Base-by-base conservation (phyloP, 2,113 vertebrate genomes). In the Halcyon senegalensis region DNA sequence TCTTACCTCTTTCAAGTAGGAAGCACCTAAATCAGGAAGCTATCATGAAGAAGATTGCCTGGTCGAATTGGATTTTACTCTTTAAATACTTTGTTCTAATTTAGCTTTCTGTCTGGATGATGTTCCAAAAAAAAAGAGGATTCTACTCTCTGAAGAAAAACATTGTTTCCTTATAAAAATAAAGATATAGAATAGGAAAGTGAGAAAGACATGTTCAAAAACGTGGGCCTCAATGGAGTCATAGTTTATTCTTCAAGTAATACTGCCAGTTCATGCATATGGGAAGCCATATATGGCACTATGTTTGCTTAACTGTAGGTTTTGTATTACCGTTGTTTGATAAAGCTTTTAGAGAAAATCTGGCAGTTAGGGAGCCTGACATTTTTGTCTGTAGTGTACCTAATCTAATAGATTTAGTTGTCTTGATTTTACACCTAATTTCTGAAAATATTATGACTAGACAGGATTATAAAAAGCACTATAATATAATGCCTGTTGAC, bases 361-460 rank as follows among this genome's bases (percentile, higher is more conserved):
- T 83, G 62, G 74, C 93, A 90, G 0, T 90, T 82, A 80, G 58
- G 69, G 23, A 93, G 85, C 10, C 5, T 91, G 81, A 64, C 33
- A 24, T 79, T 91, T 82, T 91, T 78, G 43, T 94, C 66, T 84
- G 2, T 59, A n/a, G 5, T 46, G n/a, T 73, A 94, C 28, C 70
- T 76, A 58, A 87, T 76, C 53, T 41, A 73, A 76, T 37, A 89
- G 53, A 48, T 89, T 64, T 76, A 20, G 53, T 89, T 76, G 50
- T 91, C 70, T 91, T 75, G 63, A 80, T 88, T 85, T 94, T 78
- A 43, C 50, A 76, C 25, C 13, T 59, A 48, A 63, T 73, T 93
- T 92, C 58, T 91, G 84, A 69, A 92, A 91, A 95, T 87, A 72
- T 79, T 87, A 25, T 96, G 94, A 96, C 70, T 87, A 84, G 91